Conservation (phyloP, 2,888 invertebrate genomes). For the Agapostemon virescens region DNA sequence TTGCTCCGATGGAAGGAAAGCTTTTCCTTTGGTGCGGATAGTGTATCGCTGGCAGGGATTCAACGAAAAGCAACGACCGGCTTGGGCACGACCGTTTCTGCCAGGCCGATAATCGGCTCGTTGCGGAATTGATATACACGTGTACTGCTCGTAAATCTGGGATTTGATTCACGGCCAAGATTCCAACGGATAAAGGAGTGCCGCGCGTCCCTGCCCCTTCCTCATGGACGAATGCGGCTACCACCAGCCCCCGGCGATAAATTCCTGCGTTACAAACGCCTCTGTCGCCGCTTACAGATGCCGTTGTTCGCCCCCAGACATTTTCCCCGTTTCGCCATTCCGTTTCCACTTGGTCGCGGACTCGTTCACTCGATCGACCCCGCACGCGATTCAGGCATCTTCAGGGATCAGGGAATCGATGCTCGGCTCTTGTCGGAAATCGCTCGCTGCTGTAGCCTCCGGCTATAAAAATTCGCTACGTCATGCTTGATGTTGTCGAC, state of each 20-base stretch:
- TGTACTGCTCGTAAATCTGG: constrained; percentile 66
- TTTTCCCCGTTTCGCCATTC: constrained; percentile 11
- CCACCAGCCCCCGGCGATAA: constrained; percentile 57
- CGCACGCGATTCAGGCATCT: constrained; percentile 10
- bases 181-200: constrained; percentile 66
- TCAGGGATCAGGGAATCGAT: neutral
- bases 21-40: constrained; percentile 55
- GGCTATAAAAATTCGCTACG: too few relatives aligned
- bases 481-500: too few relatives aligned
- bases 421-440: neutral
- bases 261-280: constrained; percentile 61
- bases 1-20: constrained; percentile 26
- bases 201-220: neutral
- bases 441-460: too few relatives aligned
- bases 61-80: constrained; percentile 67
- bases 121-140: constrained; percentile 74
- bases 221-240: constrained; percentile 36
- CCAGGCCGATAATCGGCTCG: constrained; percentile 75
- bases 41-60: constrained; percentile 71
- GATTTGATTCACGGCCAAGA: constrained; percentile 75
- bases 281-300: constrained; percentile 45
- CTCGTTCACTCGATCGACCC: constrained; percentile 12
- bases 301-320: constrained; percentile 14
- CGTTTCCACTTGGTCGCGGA: constrained; percentile 21
- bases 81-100: constrained; percentile 55